Evolutionary conservation across 2,113 vertebrate genomes (phyloP).

Genomic region (Connochaetes taurinus): DNA sequence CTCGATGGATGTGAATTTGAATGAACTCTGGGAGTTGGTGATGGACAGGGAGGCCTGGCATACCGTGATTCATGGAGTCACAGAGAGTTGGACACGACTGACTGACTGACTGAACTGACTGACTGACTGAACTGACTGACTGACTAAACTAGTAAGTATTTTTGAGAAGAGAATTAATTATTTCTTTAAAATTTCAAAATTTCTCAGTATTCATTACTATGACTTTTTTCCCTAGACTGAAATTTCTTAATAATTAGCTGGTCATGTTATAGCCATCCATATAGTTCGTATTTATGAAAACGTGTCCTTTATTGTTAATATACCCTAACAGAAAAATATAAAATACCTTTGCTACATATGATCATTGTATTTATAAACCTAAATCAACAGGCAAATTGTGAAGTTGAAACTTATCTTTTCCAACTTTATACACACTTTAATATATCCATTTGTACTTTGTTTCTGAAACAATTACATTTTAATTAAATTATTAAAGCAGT

Average conservation of each 20-base stretch:
- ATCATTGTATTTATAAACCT: not conserved
- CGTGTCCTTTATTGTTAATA: not conserved
- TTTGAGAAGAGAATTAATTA: not conserved
- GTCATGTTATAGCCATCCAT: not conserved
- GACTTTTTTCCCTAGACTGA: not conserved
- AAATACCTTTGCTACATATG: not conserved
- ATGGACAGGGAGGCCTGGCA: too few relatives aligned
- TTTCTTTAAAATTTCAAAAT: not conserved
- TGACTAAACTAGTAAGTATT: not conserved
- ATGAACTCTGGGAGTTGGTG: too few relatives aligned
- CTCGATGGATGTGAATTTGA: too few relatives aligned
- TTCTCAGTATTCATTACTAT: not conserved
- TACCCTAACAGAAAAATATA: not conserved
- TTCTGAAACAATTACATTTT: not conserved
- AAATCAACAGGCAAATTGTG: not conserved
- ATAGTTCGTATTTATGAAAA: not conserved
- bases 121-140: too few relatives aligned
- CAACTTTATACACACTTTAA: not conserved
- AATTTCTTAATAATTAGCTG: not conserved
- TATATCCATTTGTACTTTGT: not conserved
- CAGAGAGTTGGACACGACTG: too few relatives aligned
- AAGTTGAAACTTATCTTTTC: not conserved
- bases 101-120: too few relatives aligned
- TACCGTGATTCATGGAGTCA: too few relatives aligned
- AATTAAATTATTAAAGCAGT: not conserved